Percentiles rank a stretch among this genome's conserved stretches.
Evolutionary conservation across 2,113 vertebrate genomes (phyloP).

Genomic region (Megaceryle torquata): DNA sequence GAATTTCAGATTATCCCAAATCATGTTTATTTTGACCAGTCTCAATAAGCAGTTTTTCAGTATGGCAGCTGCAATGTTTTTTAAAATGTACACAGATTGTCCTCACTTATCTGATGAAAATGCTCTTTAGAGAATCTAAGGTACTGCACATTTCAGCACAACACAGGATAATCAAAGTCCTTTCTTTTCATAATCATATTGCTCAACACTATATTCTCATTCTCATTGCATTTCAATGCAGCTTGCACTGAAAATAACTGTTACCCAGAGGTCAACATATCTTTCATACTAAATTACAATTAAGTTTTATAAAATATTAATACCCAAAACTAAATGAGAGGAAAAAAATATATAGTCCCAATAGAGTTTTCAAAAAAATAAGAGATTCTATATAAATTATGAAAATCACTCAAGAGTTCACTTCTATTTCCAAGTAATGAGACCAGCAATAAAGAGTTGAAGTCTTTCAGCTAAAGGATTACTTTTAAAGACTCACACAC

Average conservation of each 20-base stretch:
- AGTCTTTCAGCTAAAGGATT: not conserved
- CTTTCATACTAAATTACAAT: not conserved
- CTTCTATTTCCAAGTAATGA: not conserved
- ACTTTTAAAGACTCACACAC: not conserved
- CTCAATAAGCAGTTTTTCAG: not conserved
- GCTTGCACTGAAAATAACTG: not conserved
- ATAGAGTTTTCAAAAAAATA: not conserved
- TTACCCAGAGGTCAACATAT: not conserved
- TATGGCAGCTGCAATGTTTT: not conserved
- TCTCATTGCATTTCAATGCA: not conserved
- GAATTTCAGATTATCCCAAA: not conserved
- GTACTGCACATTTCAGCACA: not conserved
- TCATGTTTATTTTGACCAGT: not conserved
- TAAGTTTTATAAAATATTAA: slow-evolving; percentile 10
- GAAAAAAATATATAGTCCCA: not conserved
- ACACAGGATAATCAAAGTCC: not conserved
- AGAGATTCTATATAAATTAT: not conserved
- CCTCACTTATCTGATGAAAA: not conserved
- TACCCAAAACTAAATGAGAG: not conserved
- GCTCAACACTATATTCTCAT: not conserved
- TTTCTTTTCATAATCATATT: not conserved
- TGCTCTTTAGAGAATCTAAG: not conserved
- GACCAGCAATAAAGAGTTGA: not conserved
- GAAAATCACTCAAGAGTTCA: not conserved
- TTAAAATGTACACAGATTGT: not conserved